phyloP scores from a whole-genome alignment of 2,888 invertebrate species.

The Oscheius sp. region DNA sequence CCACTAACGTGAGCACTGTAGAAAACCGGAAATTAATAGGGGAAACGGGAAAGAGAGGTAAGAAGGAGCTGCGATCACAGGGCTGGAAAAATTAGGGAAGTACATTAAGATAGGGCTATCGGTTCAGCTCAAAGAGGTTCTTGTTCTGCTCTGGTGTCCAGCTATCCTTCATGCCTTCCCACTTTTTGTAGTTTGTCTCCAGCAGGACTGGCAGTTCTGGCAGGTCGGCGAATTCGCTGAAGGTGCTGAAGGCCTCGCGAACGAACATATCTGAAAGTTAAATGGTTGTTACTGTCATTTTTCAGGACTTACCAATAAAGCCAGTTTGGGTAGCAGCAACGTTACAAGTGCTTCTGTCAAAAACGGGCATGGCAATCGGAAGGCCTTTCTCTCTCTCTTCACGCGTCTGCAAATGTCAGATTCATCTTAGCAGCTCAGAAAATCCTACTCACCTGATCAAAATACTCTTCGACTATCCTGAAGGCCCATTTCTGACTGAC shows the following conservation, averaged over 20 bases:
- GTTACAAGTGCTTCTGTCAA: slow-evolving; percentile 92
- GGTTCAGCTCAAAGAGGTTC: neutral
- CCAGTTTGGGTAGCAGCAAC: slow-evolving; percentile 97
- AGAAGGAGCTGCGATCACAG: slow-evolving; percentile 4
- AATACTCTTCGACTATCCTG: slow-evolving; percentile 96
- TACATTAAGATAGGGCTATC: neutral
- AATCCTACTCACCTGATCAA: slow-evolving; percentile 80
- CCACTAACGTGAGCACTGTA: slow-evolving; percentile 7
- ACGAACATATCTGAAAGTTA: slow-evolving; percentile 86
- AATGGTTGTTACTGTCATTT: neutral
- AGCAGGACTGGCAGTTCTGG: slow-evolving; percentile 65
- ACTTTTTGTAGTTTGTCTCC: slow-evolving; percentile 70
- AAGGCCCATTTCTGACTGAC: slow-evolving; percentile 86
- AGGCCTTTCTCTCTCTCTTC: slow-evolving; percentile 89
- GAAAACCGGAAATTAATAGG: neutral
- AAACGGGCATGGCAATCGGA: slow-evolving; percentile 98
- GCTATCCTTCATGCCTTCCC: slow-evolving; percentile 63
- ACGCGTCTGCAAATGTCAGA: slow-evolving; percentile 81
- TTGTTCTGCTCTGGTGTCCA: slow-evolving; percentile 68
- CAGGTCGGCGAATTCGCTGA: slow-evolving; percentile 80
- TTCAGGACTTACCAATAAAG: slow-evolving; percentile 48
- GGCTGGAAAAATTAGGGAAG: neutral
- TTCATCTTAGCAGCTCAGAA: no score
- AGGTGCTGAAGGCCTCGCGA: slow-evolving; percentile 96
- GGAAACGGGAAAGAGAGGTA: neutral